A percentile compares a stretch with the other conserved stretches of the same genome.
Evolutionary conservation across 2,888 invertebrate genomes (phyloP).

Genomic region (Podabrus alpinus): DNA sequence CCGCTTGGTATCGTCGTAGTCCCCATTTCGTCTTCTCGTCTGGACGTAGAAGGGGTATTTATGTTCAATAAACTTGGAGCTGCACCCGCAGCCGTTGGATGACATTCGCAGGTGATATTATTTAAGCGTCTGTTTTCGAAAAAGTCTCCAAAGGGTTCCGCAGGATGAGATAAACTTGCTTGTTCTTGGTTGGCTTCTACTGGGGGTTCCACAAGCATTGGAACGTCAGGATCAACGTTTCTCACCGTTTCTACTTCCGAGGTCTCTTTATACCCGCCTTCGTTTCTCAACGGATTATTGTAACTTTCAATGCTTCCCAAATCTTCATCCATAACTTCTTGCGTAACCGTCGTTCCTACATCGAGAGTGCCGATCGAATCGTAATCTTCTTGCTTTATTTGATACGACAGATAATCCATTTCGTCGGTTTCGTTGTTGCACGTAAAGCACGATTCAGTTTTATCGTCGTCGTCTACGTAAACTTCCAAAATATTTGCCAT

Average conservation of each 20-base stretch:
- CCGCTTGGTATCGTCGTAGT: not conserved
- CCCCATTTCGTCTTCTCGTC: not conserved
- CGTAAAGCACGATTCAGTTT: not conserved
- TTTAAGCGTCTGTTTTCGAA: constrained; percentile 15
- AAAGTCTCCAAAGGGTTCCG: not conserved
- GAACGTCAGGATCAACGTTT: not conserved
- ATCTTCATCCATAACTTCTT: not conserved
- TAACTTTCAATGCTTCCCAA: not conserved
- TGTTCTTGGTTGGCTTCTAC: not conserved
- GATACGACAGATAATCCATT: not conserved
- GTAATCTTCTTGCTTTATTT: not conserved
- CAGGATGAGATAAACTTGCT: not conserved
- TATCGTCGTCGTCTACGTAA: not conserved
- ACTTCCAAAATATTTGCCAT: constrained; percentile 16
- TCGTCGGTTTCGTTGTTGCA: not conserved
- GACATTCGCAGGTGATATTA: constrained; percentile 41
- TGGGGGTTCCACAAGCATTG: not conserved
- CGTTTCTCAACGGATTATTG: not conserved
- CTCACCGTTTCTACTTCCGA: not conserved
- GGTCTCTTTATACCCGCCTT: not conserved
- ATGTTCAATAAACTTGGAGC: constrained; percentile 31
- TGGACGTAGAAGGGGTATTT: not conserved
- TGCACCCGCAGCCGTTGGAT: constrained; percentile 38
- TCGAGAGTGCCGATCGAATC: not conserved
- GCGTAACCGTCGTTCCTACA: not conserved